Evolutionary conservation across 2,888 invertebrate genomes (phyloP), one percentile per base, ranked within the genome.

Genomic region (Melinopterus prodromus): DNA sequence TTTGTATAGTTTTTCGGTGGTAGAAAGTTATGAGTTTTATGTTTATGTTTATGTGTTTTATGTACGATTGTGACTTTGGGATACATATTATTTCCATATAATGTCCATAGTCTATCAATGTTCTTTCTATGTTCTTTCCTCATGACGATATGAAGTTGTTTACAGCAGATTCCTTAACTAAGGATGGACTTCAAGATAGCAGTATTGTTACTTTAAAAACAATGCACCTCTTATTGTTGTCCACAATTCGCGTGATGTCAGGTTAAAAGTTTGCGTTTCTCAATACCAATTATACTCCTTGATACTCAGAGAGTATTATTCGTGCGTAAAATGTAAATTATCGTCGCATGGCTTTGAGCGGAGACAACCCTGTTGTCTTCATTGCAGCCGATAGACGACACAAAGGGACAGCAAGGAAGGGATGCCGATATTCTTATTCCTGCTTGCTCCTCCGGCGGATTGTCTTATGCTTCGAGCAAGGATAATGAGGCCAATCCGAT

Each of bases 401-500:
- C 53, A 53, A 53, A 53, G 12, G 5, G 53, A 12, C 12, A 53
- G 1, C 70, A 5, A 53, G 37, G 53, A 77, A 69, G 53, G 77
- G 77, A 69, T 77, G 72, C 53, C 12, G 53, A 7, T 12, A 6
- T 53, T 53, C 5, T 53, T 53, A 53, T 53, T 53, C 9, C 53
- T 53, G 16, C 37, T 15, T 53, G 16, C 14, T 26, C 16, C 38
- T 37, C 69, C 69, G 77, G 78, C 84, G 83, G 86, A 86, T 86
- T 86, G 86, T 87, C 86, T 87, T 86, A 86, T 83, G 84, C 85
- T 85, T 82, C 80, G 83, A 85, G 86, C 85, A 84, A 84, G 86
- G 89, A 89, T 90, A 90, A 90, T 90, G 89, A 90, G 87, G 85
- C 85, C 87, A 89, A 90, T 90, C 90, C 89, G 89, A 89, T 90